Evolutionary conservation across 1,140 invertebrate species (phyloP), one percentile per base, ranked within the genome.

Genomic region (Prorops nasuta): DNA sequence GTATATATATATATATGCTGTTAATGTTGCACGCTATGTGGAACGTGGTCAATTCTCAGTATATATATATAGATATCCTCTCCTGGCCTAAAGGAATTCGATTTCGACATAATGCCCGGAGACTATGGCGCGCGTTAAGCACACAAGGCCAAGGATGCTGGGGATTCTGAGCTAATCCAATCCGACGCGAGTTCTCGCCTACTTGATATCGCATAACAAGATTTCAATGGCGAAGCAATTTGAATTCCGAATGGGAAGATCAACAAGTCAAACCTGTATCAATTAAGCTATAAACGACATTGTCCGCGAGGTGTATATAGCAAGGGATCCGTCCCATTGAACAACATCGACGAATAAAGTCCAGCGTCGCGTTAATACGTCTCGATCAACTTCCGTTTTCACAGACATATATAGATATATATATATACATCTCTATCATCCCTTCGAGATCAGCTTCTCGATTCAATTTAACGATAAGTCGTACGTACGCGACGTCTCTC

Each of bases 131-230:
- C 43, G 14, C 16, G 3, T 1, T n/a, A 28, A 14, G 2, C 14
- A 34, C 31, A 38, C 49, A 57, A 60, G 43, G 44, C 42, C 39
- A 48, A 41, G 49, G 49, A 15, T 46, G 48, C 47, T 44, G 48
- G 52, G 52, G 50, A 56, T 55, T 60, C 24, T 56, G 57, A 64
- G 50, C 54, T 63, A 64, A 64, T 64, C 60, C 60, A 63, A 64
- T 64, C 56, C 60, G 49, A 63, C 56, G 57, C 52, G 60, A 57
- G 57, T 59, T 62, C 54, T 60, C 58, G 58, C 58, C 58, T 54
- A 57, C 58, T 62, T 60, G 58, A 62, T 62, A 57, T 60, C 54
- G 60, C 46, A 50, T 62, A 60, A 61, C 60, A 60, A 62, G 60
- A 54, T 40, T 60, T 41, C 44, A 50, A 57, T 53, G 54, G 54